Percentiles rank a stretch among this genome's conserved stretches.
Evolutionary conservation across 2,113 vertebrate genomes (phyloP).

Genomic region (Notothenia coriiceps): DNA sequence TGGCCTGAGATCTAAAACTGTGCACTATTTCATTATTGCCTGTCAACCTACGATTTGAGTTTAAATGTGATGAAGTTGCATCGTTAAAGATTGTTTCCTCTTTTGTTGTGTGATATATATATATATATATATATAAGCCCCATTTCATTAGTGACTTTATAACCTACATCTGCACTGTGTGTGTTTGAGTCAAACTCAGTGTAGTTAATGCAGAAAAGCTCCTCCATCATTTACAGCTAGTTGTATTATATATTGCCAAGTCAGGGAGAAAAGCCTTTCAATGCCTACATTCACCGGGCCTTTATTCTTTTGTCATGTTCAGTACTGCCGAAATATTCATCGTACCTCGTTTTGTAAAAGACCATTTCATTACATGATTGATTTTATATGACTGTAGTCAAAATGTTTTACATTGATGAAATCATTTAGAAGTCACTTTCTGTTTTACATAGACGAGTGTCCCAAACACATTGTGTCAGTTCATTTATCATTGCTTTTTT

Average conservation of each 20-base stretch:
- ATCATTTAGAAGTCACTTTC: slow-evolving; percentile 13
- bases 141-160: slow-evolving; percentile 8
- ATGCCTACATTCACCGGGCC: neutral
- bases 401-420: slow-evolving; percentile 39
- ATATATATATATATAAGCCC: neutral
- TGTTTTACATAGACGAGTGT: slow-evolving; percentile 11
- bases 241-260: neutral
- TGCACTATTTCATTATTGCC: neutral
- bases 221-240: neutral
- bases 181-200: neutral
- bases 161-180: neutral
- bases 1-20: neutral
- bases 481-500: slow-evolving; percentile 18
- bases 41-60: neutral
- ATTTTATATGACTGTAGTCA: slow-evolving; percentile 26
- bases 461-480: slow-evolving; percentile 5
- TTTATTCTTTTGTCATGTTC: neutral
- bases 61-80: slow-evolving; percentile 11
- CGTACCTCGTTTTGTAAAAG: slow-evolving; percentile 49
- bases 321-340: neutral
- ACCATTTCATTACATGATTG: slow-evolving; percentile 27
- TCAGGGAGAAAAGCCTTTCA: neutral
- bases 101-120: neutral
- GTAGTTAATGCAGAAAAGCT: neutral
- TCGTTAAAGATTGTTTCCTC: neutral